Base-by-base conservation (phyloP, 2,888 invertebrate genomes). In the Stratiomys singularior region DNA sequence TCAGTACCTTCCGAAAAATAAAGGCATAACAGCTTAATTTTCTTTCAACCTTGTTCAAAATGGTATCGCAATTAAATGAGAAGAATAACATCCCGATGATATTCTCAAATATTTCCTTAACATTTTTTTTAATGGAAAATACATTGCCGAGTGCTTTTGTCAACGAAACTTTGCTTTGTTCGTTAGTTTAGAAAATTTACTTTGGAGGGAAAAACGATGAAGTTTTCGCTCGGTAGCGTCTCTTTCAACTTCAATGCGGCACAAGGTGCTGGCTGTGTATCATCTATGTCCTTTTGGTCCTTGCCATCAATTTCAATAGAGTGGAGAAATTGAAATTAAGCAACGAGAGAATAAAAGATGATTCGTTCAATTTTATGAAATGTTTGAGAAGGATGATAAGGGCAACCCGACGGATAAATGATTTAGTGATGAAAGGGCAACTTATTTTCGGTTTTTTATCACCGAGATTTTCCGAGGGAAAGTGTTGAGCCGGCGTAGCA, bases 131-230 rank as follows among this genome's bases (percentile, higher is more conserved):
- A 9, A 7, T 60, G 5, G 9, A 7, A 25, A 60, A 60, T 60
- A 23, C 60, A 60, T 60, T 60, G 23, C 23, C 60, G 25, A 60
- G 60, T 60, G 9, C 60, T 52, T 60, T 60, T 60, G 60, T 60
- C 25, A 25, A 25, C 11, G 60, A 60, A 23, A 25, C 3, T 13
- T 25, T 60, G 3, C 25, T 60, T 60, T 60, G 60, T 60, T 60
- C 60, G 60, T 52, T 52, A 52, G 25, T 60, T 52, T 25, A 60
- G 25, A 60, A 21, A 25, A 60, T 60, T 60, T 25, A 60, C 60
- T 60, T 25, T n/a, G 15, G 60, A 15, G n/a, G 15, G 60, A 25
- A 25, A 21, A 25, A 60, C 60, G 25, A 25, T 13, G 18, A 56
- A 56, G 60, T 60, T 60, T 60, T 60, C 25, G 25, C 60, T 21